phyloP scores from a whole-genome alignment of 2,113 vertebrate genomes.

The Dromaius novaehollandiae region DNA sequence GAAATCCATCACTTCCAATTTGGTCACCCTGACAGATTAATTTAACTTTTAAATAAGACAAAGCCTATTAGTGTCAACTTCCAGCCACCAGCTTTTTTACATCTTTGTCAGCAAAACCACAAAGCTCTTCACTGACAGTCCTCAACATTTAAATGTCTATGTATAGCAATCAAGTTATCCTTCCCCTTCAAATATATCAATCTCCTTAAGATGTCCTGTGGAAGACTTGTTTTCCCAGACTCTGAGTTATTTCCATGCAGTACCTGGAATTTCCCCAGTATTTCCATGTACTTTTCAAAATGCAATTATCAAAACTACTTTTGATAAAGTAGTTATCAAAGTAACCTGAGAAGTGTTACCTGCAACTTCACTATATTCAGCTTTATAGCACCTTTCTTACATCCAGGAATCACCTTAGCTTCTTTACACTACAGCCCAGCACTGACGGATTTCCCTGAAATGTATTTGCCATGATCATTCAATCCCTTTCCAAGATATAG shows the following conservation, averaged over 20 bases:
- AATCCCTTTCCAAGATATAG: not conserved
- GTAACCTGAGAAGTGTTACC: not conserved
- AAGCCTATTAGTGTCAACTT: not conserved
- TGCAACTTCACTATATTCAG: not conserved
- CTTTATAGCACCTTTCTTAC: not conserved
- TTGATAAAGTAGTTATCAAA: not conserved
- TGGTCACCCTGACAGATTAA: not conserved
- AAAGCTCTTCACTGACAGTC: not conserved
- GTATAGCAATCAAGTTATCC: not conserved
- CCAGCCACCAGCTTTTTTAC: not conserved
- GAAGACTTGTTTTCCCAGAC: not conserved
- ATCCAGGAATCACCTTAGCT: not conserved
- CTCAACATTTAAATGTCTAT: not conserved
- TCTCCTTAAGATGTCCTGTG: not conserved
- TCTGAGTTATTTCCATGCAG: not conserved
- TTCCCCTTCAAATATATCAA: not conserved
- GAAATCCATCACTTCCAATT: no score
- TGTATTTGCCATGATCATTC: not conserved
- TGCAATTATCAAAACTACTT: not conserved
- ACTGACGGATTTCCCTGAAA: not conserved
- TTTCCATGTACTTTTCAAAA: not conserved
- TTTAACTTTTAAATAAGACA: not conserved
- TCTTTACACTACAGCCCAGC: not conserved
- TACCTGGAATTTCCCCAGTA: not conserved
- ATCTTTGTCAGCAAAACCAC: not conserved